Conservation (phyloP, 1,140 invertebrate species). For the Bombus soroeensis region DNA sequence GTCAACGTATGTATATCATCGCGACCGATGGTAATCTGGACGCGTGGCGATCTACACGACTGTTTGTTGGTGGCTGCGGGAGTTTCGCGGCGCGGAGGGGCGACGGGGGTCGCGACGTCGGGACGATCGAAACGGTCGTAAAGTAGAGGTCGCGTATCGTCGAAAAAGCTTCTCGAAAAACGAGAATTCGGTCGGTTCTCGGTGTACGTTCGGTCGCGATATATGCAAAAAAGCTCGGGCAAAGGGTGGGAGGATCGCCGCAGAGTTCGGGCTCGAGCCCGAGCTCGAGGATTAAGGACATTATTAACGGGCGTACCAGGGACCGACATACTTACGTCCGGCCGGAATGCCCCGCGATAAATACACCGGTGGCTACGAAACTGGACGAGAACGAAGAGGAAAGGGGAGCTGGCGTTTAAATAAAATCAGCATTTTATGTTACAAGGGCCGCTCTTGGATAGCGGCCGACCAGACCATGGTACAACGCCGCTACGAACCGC, state of each 20-base stretch:
- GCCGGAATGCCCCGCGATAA: constrained; percentile 75
- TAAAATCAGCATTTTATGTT: constrained; percentile 79
- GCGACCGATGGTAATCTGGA: constrained; percentile 52
- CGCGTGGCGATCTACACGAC: constrained; percentile 48
- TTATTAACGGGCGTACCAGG: constrained; percentile 77
- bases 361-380: constrained; percentile 71
- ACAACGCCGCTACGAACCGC: constrained; percentile 50
- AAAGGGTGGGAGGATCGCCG: constrained; percentile 59
- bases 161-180: constrained; percentile 67
- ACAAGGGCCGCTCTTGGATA: constrained; percentile 69
- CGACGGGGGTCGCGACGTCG: constrained; percentile 32
- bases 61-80: constrained; percentile 11
- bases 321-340: constrained; percentile 76
- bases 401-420: constrained; percentile 70
- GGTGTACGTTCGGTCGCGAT: constrained; percentile 57
- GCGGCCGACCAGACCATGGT: constrained; percentile 58
- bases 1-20: constrained; percentile 54
- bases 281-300: constrained; percentile 75
- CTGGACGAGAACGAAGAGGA: constrained; percentile 56
- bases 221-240: constrained; percentile 69
- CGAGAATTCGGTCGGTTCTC: constrained; percentile 59
- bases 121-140: constrained; percentile 66
- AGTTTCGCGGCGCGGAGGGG: background rate
- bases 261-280: constrained; percentile 63
- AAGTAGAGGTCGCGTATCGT: constrained; percentile 59